phyloP scores from a whole-genome alignment of 2,888 invertebrate genomes.

The Orthosia gracilis region DNA sequence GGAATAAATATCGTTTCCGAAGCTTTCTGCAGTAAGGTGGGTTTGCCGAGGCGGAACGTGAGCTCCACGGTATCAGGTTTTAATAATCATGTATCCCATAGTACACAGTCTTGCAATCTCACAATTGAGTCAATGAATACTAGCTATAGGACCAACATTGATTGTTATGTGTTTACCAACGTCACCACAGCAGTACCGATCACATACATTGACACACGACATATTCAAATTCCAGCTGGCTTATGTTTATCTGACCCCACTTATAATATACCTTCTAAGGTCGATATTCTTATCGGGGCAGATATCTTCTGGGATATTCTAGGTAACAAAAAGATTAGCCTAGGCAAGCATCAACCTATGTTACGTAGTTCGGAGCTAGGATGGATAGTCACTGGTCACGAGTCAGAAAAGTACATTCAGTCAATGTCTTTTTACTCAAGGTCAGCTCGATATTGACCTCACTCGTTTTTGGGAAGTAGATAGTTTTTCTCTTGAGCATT shows the following conservation, averaged over 20 bases:
- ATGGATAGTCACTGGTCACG: slow-evolving; percentile 8
- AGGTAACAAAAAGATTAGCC: background rate
- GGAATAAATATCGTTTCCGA: slow-evolving; percentile 6
- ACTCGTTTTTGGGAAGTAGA: slow-evolving; percentile 14
- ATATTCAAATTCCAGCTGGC: too few species aligned
- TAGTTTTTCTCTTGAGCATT: slow-evolving; percentile 1
- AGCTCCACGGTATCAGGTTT: slow-evolving; percentile 5
- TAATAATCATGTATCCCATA: slow-evolving; percentile 4
- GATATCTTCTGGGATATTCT: too few species aligned
- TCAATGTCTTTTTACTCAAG: slow-evolving; percentile 3
- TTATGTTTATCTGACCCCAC: too few species aligned
- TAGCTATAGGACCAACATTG: too few species aligned
- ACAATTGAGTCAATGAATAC: slow-evolving; percentile 7
- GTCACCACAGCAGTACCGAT: slow-evolving; percentile 6
- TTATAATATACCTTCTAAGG: too few species aligned
- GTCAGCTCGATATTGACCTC: background rate
- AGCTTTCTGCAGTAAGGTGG: slow-evolving; percentile 10
- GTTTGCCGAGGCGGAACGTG: slow-evolving; percentile 2
- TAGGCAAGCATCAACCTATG: background rate
- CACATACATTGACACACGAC: too few species aligned
- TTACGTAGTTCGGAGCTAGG: slow-evolving; percentile 6
- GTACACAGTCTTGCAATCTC: slow-evolving; percentile 8
- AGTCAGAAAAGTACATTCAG: slow-evolving; percentile 9
- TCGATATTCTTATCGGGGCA: too few species aligned
- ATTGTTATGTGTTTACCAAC: slow-evolving; percentile 14